Evolutionary conservation across 1,140 invertebrate genomes (phyloP).

Genomic region (Holcopasites calliopsidis): DNA sequence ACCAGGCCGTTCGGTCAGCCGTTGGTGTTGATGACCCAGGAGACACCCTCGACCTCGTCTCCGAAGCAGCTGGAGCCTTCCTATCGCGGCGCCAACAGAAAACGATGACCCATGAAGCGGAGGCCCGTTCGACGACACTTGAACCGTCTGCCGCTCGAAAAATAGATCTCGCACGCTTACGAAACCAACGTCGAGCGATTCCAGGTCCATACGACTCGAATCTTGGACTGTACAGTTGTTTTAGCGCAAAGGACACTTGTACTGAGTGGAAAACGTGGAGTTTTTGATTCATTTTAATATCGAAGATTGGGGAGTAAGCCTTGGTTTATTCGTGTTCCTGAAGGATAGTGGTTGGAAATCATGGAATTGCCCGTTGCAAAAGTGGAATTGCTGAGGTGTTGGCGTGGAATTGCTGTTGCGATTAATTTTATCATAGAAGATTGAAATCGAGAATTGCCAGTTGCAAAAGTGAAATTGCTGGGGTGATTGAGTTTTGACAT

Average conservation of each 20-base stretch:
- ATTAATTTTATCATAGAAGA: no score
- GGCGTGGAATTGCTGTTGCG: neutral
- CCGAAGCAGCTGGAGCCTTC: constrained; percentile 47
- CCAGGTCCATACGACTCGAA: neutral
- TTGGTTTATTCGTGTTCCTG: no score
- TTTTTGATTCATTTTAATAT: no score
- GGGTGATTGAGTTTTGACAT: no score
- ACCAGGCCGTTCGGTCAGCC: constrained; percentile 88
- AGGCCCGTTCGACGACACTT: neutral
- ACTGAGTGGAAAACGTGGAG: no score
- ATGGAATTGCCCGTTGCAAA: no score
- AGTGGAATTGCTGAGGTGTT: neutral
- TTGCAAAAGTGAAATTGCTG: neutral
- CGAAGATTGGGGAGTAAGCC: no score
- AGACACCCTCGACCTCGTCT: constrained; percentile 76
- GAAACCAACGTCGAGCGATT: neutral
- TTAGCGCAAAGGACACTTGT: neutral
- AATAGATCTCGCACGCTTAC: no score
- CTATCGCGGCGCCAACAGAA: constrained; percentile 62
- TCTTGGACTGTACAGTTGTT: neutral
- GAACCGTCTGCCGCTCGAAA: neutral
- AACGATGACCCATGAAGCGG: constrained; percentile 61
- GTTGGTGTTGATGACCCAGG: constrained; percentile 81
- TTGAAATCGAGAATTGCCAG: neutral
- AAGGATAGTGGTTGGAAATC: neutral